phyloP scores from a whole-genome alignment of 30 jellyfish, hydroid and myxozoan genomes.

The Phacellophora camtschatica region DNA sequence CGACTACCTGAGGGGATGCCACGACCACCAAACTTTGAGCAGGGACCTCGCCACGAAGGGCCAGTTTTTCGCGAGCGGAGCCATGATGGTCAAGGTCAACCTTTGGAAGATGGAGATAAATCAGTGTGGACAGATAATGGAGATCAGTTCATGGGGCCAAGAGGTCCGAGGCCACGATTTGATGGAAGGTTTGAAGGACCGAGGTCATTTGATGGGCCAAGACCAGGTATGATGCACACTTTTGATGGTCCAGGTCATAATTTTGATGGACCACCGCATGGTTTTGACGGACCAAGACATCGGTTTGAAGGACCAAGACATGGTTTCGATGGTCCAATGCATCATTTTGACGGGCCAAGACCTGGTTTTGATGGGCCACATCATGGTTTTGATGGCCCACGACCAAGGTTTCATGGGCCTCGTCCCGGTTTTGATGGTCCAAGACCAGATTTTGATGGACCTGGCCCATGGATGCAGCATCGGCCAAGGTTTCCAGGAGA shows the following conservation, averaged over 20 bases:
- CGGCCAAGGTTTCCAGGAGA: neutral
- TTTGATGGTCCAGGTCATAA: conserved; percentile 18
- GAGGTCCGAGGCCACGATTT: neutral
- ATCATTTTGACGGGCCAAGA: neutral
- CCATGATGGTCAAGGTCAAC: neutral
- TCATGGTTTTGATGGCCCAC: neutral
- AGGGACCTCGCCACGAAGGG: conserved; percentile 7
- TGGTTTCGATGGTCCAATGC: neutral
- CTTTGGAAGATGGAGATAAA: neutral
- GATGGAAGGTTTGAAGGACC: conserved; percentile 26
- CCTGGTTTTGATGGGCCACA: neutral
- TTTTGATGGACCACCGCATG: conserved; percentile 28
- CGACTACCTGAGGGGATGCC: conserved; percentile 13
- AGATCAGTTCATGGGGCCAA: conserved; percentile 12
- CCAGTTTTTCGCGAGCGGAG: neutral
- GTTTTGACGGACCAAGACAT: neutral
- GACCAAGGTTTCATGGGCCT: conserved; percentile 27
- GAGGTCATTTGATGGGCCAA: conserved; percentile 5
- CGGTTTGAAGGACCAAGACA: neutral
- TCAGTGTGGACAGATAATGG: conserved; percentile 8
- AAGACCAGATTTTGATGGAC: conserved; percentile 22
- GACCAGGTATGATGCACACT: too few relatives aligned
- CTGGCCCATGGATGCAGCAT: conserved; percentile 14
- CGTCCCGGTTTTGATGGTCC: conserved; percentile 24
- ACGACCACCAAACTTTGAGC: conserved; percentile 43